Conservation (phyloP, 2,797 vertebrate species). For the Lophotriccus pileatus region DNA sequence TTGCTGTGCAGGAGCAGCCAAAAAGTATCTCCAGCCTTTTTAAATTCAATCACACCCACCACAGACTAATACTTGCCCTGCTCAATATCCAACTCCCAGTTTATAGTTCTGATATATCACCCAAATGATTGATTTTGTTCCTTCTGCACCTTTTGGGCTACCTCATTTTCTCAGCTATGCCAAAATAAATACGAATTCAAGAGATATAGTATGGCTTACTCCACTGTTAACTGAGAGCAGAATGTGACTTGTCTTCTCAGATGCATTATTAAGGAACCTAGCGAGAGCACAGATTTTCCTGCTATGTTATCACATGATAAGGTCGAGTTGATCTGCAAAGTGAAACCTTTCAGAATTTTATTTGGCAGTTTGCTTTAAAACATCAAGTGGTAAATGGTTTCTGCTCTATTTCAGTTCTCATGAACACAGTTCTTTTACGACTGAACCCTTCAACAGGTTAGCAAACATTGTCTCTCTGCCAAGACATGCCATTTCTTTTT, state of each 20-base stretch:
- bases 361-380: conserved; percentile 70
- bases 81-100: neutral
- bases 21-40: neutral
- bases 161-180: conserved; percentile 14
- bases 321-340: conserved; percentile 63
- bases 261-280: conserved; percentile 59
- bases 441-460: conserved; percentile 62
- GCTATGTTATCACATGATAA: conserved; percentile 62
- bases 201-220: conserved; percentile 17
- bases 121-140: neutral
- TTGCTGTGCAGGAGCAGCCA: neutral
- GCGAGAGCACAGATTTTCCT: conserved; percentile 59
- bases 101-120: neutral
- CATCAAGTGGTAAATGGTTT: conserved; percentile 67
- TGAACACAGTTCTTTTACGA: conserved; percentile 56
- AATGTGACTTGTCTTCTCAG: conserved; percentile 43
- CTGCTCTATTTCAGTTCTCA: conserved; percentile 62
- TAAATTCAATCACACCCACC: neutral
- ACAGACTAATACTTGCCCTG: neutral
- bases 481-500: conserved; percentile 67
- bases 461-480: conserved; percentile 67
- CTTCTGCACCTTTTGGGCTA: conserved; percentile 19
- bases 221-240: conserved; percentile 20
- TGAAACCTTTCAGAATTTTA: conserved; percentile 71
- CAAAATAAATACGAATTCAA: conserved; percentile 41